phyloP scores from a whole-genome alignment of 2,888 invertebrate species.

The Bimastos eiseni region DNA sequence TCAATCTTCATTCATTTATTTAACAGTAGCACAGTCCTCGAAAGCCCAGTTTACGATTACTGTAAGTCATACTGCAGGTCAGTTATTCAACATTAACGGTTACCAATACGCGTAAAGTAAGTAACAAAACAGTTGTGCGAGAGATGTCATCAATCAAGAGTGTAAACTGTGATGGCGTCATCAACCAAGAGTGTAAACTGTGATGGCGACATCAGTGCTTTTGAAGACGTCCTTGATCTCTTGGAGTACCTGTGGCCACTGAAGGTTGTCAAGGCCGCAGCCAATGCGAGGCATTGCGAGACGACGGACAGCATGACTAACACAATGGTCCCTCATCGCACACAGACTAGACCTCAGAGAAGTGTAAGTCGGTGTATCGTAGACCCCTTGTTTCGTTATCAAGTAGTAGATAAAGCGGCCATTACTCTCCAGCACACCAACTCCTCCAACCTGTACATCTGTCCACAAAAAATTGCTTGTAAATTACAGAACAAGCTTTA shows the following conservation, averaged over 20 bases:
- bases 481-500: neutral
- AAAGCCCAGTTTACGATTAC: neutral
- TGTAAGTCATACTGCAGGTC: neutral
- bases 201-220: slow-evolving; percentile 52
- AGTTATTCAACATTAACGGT: neutral
- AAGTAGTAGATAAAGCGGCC: slow-evolving; percentile 67
- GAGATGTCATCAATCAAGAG: slow-evolving; percentile 34
- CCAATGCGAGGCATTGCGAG: slow-evolving; percentile 72
- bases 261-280: slow-evolving; percentile 71
- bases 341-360: slow-evolving; percentile 54
- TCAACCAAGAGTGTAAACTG: slow-evolving; percentile 48
- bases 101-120: neutral
- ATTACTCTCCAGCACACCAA: slow-evolving; percentile 53
- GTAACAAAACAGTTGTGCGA: neutral
- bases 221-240: slow-evolving; percentile 67
- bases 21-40: neutral
- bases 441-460: slow-evolving; percentile 55
- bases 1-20: neutral
- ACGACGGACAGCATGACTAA: slow-evolving; percentile 64
- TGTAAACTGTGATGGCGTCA: slow-evolving; percentile 51
- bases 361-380: slow-evolving; percentile 64
- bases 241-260: slow-evolving; percentile 68
- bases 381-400: slow-evolving; percentile 68
- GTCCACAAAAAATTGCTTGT: slow-evolving; percentile 15
- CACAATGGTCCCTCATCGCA: slow-evolving; percentile 63